Percentiles rank a stretch among this genome's conserved stretches.
Conservation (phyloP, 2,797 vertebrate genomes). For the Crypturellus tataupa region DNA sequence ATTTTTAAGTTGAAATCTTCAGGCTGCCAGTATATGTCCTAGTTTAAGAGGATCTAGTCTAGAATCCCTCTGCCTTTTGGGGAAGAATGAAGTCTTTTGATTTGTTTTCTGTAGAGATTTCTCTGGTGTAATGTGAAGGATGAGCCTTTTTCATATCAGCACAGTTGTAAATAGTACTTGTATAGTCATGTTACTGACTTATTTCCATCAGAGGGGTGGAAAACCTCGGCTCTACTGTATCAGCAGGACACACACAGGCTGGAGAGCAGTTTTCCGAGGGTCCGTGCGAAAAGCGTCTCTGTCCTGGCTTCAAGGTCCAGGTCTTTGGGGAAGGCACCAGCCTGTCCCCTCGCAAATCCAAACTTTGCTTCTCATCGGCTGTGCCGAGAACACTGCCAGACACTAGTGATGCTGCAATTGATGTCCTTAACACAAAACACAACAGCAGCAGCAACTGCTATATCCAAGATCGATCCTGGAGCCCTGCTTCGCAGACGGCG, state of each 20-base stretch:
- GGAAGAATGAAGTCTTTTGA: neutral
- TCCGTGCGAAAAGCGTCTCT: neutral
- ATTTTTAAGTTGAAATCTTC: neutral
- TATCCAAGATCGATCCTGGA: accelerated
- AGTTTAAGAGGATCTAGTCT: neutral
- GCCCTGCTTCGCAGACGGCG: neutral
- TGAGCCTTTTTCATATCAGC: neutral
- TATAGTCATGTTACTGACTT: neutral
- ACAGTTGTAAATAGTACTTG: neutral
- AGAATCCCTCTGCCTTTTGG: neutral
- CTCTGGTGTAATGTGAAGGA: neutral
- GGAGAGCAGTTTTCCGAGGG: neutral
- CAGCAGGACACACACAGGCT: neutral
- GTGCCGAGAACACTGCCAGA: neutral
- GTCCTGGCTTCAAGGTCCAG: neutral
- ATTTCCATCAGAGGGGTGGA: neutral
- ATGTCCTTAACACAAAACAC: neutral
- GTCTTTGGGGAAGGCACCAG: neutral
- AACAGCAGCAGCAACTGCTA: too few relatives aligned
- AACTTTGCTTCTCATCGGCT: neutral
- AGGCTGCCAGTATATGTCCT: neutral
- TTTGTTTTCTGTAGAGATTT: neutral
- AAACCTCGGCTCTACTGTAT: neutral
- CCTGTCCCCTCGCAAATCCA: neutral
- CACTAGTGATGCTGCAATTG: neutral